phyloP scores from a whole-genome alignment of 2,888 invertebrate genomes.

The Rotaria macrura region DNA sequence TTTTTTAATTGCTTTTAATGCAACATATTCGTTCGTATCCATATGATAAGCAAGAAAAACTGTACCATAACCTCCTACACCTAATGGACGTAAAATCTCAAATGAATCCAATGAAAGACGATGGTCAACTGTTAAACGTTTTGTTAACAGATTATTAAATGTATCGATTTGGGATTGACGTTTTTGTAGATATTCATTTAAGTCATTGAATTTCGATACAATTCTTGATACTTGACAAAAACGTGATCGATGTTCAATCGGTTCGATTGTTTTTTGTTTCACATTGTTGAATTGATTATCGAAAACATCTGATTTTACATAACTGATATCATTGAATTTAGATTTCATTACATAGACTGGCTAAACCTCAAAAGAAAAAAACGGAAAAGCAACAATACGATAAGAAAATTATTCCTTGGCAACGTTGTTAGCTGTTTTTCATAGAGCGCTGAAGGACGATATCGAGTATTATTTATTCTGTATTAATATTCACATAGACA shows the following conservation, averaged over 20 bases:
- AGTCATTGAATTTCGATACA: neutral
- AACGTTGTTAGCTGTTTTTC: neutral
- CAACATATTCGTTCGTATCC: neutral
- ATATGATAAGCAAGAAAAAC: constrained; percentile 1
- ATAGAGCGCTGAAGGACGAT: neutral
- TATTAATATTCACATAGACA: neutral
- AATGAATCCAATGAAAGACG: neutral
- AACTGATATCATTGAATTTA: neutral
- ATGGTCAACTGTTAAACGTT: neutral
- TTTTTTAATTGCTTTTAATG: neutral
- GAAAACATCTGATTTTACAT: neutral
- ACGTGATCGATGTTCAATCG: neutral
- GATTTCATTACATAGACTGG: neutral
- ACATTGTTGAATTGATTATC: neutral
- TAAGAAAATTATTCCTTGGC: neutral
- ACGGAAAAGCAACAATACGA: neutral
- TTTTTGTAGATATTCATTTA: neutral
- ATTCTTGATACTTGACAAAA: neutral
- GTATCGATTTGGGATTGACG: neutral
- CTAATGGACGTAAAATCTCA: neutral
- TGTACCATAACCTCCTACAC: constrained; percentile 3
- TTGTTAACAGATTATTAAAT: neutral
- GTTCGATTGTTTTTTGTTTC: neutral
- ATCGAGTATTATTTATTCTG: neutral
- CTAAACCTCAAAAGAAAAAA: neutral